Conservation (phyloP, 1,140 invertebrate species). For the Aricia agestis region DNA sequence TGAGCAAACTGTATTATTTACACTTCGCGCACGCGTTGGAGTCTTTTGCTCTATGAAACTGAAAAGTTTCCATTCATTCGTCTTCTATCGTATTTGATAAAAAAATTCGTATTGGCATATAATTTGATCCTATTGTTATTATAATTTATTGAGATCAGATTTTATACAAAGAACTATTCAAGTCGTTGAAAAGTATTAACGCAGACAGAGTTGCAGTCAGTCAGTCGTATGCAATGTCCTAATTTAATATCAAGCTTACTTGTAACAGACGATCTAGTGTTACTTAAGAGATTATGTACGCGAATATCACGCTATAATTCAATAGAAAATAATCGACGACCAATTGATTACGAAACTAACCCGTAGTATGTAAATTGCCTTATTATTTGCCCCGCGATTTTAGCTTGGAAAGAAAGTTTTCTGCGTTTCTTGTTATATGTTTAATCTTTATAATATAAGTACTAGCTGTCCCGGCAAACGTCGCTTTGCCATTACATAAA, state of each 20-base stretch:
- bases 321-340: slow-evolving; percentile 10
- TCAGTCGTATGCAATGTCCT: not conserved
- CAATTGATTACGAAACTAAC: not conserved
- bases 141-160: too few relatives aligned
- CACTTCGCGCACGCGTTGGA: not conserved
- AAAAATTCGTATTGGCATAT: too few relatives aligned
- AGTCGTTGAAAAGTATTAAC: not conserved
- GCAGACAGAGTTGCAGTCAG: not conserved
- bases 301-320: slow-evolving; percentile 1
- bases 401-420: not conserved
- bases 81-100: too few relatives aligned
- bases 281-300: slow-evolving; percentile 13
- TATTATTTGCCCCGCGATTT: not conserved
- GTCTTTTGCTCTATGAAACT: not conserved
- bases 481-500: too few relatives aligned
- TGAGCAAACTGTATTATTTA: too few relatives aligned
- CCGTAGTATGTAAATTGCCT: slow-evolving; percentile 2
- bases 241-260: slow-evolving; percentile 7
- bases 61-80: not conserved
- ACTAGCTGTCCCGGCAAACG: too few relatives aligned
- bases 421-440: not conserved
- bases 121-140: too few relatives aligned
- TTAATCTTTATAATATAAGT: too few relatives aligned
- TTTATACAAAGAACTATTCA: not conserved
- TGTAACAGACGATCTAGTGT: not conserved